Conservation (phyloP, 2,888 invertebrate genomes). For the Stenotaenia linearis region DNA sequence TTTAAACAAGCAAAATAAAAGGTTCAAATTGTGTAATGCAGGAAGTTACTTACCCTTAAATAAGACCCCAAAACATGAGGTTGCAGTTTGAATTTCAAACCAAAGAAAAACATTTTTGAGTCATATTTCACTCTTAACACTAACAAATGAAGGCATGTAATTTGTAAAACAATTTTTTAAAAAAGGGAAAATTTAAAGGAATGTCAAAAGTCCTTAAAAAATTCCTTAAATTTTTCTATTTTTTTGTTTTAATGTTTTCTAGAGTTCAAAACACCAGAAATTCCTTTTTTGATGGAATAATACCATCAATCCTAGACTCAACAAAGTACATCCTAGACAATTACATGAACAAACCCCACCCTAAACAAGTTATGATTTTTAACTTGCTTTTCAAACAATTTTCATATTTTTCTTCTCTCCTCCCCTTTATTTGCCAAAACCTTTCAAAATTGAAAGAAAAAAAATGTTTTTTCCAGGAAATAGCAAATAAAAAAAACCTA, state of each 20-base stretch:
- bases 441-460: too few relatives aligned
- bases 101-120: neutral
- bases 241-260: neutral
- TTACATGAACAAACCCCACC: neutral
- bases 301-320: neutral
- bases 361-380: neutral
- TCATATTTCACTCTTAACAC: neutral
- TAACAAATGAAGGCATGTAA: neutral
- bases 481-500: neutral
- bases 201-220: neutral
- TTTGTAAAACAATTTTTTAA: neutral
- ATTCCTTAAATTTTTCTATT: neutral
- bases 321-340: neutral
- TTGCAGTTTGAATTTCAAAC: neutral
- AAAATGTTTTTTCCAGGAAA: too few relatives aligned
- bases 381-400: neutral
- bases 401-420: neutral
- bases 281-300: neutral
- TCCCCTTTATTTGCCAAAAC: too few relatives aligned
- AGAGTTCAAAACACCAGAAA: neutral
- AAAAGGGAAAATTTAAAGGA: neutral
- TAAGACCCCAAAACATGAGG: neutral
- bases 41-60: neutral
- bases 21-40: neutral
- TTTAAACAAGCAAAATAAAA: too few relatives aligned